Conservation (phyloP, 2,888 invertebrate genomes). For the Ethmia dodecea region DNA sequence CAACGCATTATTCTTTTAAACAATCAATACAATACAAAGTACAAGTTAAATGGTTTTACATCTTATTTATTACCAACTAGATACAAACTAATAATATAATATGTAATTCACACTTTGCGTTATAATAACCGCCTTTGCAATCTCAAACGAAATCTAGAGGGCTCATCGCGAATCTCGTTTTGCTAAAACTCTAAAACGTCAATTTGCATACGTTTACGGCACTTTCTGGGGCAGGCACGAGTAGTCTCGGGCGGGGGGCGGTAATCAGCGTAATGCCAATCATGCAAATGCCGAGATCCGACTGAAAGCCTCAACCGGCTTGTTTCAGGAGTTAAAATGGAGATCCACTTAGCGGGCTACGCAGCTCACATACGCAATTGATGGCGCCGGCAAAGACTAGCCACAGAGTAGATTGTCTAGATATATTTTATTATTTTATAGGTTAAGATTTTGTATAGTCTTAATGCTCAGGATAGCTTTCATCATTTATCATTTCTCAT, state of each 20-base stretch:
- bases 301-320: conserved; percentile 75
- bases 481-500: too few relatives aligned
- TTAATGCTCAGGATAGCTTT: too few relatives aligned
- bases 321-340: conserved; percentile 78
- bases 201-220: conserved; percentile 65
- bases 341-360: conserved; percentile 75
- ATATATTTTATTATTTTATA: too few relatives aligned
- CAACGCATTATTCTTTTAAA: too few relatives aligned
- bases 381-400: conserved; percentile 47
- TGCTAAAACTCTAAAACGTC: conserved; percentile 46
- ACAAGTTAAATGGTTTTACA: too few relatives aligned
- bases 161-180: conserved; percentile 13
- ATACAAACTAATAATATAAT: too few relatives aligned
- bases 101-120: too few relatives aligned
- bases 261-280: conserved; percentile 76
- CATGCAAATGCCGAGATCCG: conserved; percentile 76
- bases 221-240: conserved; percentile 41
- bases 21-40: too few relatives aligned
- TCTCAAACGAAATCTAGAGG: neutral
- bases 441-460: too few relatives aligned
- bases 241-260: conserved; percentile 27
- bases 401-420: too few relatives aligned
- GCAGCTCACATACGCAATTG: conserved; percentile 74
- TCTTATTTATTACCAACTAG: too few relatives aligned
- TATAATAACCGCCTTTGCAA: too few relatives aligned